phyloP scores from a whole-genome alignment of 2,113 vertebrate species.

The Myotis brandtii region DNA sequence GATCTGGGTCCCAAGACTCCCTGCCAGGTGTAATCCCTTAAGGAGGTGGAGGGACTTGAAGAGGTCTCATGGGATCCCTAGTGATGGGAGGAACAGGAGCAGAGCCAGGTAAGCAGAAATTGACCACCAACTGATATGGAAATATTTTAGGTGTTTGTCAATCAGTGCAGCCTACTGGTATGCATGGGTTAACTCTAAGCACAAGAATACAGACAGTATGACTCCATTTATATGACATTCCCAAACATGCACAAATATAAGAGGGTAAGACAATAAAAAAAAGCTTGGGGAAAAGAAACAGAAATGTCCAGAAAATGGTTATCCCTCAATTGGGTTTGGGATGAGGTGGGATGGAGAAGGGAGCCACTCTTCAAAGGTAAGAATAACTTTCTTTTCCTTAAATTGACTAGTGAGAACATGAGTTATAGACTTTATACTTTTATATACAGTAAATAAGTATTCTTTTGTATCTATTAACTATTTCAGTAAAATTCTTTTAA shows the following conservation, averaged over 20 bases:
- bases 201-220: background rate
- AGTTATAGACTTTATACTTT: background rate
- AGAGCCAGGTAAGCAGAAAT: background rate
- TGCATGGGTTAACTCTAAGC: background rate
- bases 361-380: background rate
- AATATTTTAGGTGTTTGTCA: background rate
- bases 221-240: background rate
- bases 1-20: background rate
- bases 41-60: background rate
- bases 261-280: background rate
- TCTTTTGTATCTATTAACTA: background rate
- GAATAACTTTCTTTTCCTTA: background rate
- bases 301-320: background rate
- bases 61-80: background rate
- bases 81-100: background rate
- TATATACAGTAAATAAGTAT: background rate
- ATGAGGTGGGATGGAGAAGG: background rate
- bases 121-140: background rate
- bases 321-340: background rate
- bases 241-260: background rate
- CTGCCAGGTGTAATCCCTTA: background rate
- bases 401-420: background rate
- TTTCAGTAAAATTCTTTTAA: conserved; percentile 38
- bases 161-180: background rate
- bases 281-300: background rate